Conservation (phyloP, 2,888 invertebrate genomes). For the Papilio gigon region DNA sequence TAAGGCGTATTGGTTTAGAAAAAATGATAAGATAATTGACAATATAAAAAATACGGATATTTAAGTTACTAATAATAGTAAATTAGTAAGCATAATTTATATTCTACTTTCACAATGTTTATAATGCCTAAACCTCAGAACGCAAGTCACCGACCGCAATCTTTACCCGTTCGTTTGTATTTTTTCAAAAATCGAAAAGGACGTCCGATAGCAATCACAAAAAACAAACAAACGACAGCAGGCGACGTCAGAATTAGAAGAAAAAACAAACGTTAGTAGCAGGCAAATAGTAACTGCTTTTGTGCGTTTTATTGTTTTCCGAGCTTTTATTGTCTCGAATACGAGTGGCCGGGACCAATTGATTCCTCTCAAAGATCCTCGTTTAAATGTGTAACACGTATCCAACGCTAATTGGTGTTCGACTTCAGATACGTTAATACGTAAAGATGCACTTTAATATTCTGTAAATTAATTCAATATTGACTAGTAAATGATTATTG, state of each 20-base stretch:
- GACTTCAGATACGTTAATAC: slow-evolving; percentile 9
- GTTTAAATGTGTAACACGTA: slow-evolving; percentile 38
- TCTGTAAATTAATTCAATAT: slow-evolving; percentile 36
- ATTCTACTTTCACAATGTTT: no score
- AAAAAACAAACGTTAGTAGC: slow-evolving; percentile 39
- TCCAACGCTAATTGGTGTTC: slow-evolving; percentile 32
- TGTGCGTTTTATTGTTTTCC: slow-evolving; percentile 38
- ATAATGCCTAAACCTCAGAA: no score
- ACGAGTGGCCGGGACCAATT: slow-evolving; percentile 28
- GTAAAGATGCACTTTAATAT: slow-evolving; percentile 19
- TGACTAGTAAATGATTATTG: slow-evolving; percentile 22
- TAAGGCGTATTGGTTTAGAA: no score
- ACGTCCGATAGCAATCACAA: slow-evolving; percentile 30
- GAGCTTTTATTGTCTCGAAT: slow-evolving; percentile 38
- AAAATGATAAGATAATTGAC: no score
- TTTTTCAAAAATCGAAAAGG: slow-evolving; percentile 25
- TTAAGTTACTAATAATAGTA: no score
- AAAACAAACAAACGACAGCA: slow-evolving; percentile 31
- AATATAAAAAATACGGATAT: no score
- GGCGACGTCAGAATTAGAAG: slow-evolving; percentile 33
- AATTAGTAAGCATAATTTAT: no score
- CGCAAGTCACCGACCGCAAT: no score
- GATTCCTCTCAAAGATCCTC: slow-evolving; percentile 37
- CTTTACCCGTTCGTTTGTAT: not conserved
- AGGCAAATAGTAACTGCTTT: slow-evolving; percentile 37